Evolutionary conservation across 2,888 invertebrate genomes (phyloP), one percentile per base, ranked within the genome.

Genomic region (Pimpla rufipes): DNA sequence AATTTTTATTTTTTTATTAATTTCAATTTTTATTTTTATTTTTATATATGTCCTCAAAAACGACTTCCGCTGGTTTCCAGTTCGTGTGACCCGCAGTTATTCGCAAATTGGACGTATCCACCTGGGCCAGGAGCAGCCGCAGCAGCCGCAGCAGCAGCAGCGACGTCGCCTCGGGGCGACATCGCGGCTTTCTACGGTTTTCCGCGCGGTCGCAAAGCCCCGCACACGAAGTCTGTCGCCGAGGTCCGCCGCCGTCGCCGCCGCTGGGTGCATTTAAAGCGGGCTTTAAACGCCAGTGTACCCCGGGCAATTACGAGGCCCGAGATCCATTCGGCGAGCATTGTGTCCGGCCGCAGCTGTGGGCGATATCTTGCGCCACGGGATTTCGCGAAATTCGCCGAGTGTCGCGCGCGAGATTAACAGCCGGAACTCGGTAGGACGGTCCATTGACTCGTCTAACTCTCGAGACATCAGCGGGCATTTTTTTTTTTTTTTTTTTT

Each of bases 131-230:
- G 29, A 29, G 29, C 29, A 29, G 29, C 29, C 2, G 5, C 29
- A 3, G 29, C 29, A 29, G 29, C 47, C 18, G 2, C 6, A 1
- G 18, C 18, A 11, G 0, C 21, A 21, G 52, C 10, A 21, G 10
- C 52, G 50, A 37, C 18, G 40, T 55, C 70, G 70, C 70, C 55
- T 40, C 18, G 37, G 55, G 55, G 21, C 8, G 13, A 23, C 7
- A 23, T 40, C 45, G 45, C 57, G 10, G 74, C 74, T 74, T 74
- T 74, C 74, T 74, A 62, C 47, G 21, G 62, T 62, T 74, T 62
- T 45, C 50, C 62, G 47, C 47, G 50, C 11, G 59, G 45, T 47
- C 45, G 6, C 50, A 6, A 11, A 10, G 10, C 6, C 7, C 21
- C 10, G 21, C n/a, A n/a, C n/a, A n/a, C 52, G 52, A 29, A 40